A percentile compares a stretch with the other conserved stretches of the same genome.
phyloP scores from a whole-genome alignment of 2,113 vertebrate species.

The Erythrolamprus reginae region DNA sequence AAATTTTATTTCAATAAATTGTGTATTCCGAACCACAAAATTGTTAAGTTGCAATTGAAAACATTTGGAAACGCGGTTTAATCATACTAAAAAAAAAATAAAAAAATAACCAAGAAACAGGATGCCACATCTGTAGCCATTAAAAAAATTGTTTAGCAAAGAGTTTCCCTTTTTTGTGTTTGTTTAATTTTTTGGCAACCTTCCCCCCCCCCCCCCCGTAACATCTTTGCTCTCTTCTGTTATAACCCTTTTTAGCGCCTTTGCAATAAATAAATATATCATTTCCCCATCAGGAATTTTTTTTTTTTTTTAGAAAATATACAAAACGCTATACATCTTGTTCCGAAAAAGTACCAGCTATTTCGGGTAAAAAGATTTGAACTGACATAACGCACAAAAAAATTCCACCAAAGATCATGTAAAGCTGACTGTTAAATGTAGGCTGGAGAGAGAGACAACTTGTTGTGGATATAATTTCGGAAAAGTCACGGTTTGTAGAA shows the following conservation, averaged over 20 bases:
- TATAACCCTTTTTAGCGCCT: slow-evolving; percentile 68
- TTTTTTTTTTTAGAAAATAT: slow-evolving; percentile 74
- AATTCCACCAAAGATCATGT: neutral
- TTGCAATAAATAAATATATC: slow-evolving; percentile 98
- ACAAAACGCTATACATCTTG: slow-evolving; percentile 76
- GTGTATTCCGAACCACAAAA: slow-evolving; percentile 53
- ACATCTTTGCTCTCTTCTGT: slow-evolving; percentile 48
- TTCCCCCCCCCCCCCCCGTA: slow-evolving; percentile 39
- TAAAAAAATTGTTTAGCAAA: slow-evolving; percentile 63
- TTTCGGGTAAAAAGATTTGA: slow-evolving; percentile 74
- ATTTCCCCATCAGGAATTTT: slow-evolving; percentile 71
- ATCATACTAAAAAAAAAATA: slow-evolving; percentile 33
- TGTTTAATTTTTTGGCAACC: slow-evolving; percentile 30
- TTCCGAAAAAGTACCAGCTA: slow-evolving; percentile 93
- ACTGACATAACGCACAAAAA: slow-evolving; percentile 24
- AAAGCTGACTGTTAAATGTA: neutral
- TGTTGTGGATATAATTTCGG: neutral
- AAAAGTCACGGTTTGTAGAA: slow-evolving; percentile 17
- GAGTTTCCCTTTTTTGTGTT: slow-evolving; percentile 21
- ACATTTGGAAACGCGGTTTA: slow-evolving; percentile 45
- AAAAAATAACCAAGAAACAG: slow-evolving; percentile 23
- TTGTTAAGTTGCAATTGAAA: slow-evolving; percentile 43
- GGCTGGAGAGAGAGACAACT: slow-evolving; percentile 20
- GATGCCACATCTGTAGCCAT: slow-evolving; percentile 40
- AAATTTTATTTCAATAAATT: slow-evolving; percentile 64